Percentiles rank a stretch among this genome's conserved stretches.
Evolutionary conservation across 2,113 vertebrate species (phyloP).

Genomic region (Tetraodon nigroviridis): DNA sequence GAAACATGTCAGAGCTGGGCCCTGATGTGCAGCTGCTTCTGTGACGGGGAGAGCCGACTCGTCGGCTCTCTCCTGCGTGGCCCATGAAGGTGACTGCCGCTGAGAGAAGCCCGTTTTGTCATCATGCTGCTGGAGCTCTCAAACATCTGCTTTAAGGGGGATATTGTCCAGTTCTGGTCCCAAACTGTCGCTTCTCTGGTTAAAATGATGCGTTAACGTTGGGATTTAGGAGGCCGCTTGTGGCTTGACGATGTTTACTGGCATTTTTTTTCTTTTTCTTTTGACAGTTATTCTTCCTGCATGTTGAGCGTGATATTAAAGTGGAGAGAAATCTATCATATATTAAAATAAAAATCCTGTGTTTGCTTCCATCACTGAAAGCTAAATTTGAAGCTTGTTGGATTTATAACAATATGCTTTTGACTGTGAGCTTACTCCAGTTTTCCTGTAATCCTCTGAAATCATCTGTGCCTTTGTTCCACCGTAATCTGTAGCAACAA

Average conservation of each 20-base stretch:
- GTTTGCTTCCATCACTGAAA: background rate
- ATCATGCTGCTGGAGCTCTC: conserved; percentile 18
- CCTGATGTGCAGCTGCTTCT: conserved; percentile 60
- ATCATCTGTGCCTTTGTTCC: background rate
- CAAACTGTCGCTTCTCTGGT: conserved; percentile 1
- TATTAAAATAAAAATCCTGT: background rate
- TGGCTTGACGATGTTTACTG: too few species aligned
- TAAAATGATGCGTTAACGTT: too few species aligned
- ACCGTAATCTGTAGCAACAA: background rate
- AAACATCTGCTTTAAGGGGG: conserved; percentile 37
- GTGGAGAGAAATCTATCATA: too few species aligned
- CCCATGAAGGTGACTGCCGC: conserved; percentile 63
- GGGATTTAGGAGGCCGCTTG: too few species aligned
- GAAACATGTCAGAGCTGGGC: conserved; percentile 65
- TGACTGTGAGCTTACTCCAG: background rate
- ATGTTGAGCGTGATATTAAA: background rate
- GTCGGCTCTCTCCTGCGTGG: conserved; percentile 63
- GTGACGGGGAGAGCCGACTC: conserved; percentile 68
- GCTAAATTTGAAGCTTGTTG: conserved; percentile 8
- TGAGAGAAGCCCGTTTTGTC: conserved; percentile 45
- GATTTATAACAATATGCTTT: conserved; percentile 15
- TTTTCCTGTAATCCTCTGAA: conserved; percentile 9
- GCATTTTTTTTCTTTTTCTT: too few species aligned
- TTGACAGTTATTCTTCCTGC: background rate
- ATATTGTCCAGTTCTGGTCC: background rate